A percentile compares a stretch with the other conserved stretches of the same genome.
These are phyloP conservation scores for Vipera ursinii DNA, from an alignment of 2,797 vertebrate genomes.

Conservation along the genomic window DNA sequence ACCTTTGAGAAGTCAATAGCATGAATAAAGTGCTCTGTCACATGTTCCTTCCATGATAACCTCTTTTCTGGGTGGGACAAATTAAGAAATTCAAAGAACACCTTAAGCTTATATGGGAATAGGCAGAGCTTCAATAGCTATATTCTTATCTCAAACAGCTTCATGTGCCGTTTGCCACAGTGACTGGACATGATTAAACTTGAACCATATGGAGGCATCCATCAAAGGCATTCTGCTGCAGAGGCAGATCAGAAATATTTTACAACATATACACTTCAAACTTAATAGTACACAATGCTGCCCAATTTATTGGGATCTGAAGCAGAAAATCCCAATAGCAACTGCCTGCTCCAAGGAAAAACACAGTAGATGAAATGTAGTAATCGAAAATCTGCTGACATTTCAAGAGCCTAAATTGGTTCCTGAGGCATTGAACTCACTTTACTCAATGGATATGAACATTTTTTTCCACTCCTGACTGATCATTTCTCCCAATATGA, in stretches of 20 bases:
- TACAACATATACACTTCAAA: neutral
- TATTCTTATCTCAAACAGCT: constrained; percentile 5
- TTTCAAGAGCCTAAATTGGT: neutral
- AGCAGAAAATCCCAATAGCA: neutral
- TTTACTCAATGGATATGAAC: neutral
- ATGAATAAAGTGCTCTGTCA: neutral
- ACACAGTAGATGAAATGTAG: neutral
- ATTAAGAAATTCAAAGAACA: neutral
- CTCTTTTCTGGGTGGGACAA: no score
- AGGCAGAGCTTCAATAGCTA: neutral
- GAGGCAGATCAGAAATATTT: neutral
- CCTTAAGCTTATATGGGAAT: neutral
- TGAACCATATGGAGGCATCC: neutral
- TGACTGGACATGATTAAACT: neutral
- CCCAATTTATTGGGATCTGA: neutral
- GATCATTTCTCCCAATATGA: neutral
- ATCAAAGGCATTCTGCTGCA: neutral
- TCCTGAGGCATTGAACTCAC: neutral
- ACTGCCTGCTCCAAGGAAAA: neutral
- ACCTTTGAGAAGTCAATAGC: neutral
- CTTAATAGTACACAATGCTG: neutral
- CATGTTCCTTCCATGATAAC: neutral
- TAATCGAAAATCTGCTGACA: neutral
- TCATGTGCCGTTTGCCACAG: neutral
- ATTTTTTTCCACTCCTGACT: neutral